phyloP scores from a whole-genome alignment of 2,113 vertebrate species.

The Atlantisia rogersi region DNA sequence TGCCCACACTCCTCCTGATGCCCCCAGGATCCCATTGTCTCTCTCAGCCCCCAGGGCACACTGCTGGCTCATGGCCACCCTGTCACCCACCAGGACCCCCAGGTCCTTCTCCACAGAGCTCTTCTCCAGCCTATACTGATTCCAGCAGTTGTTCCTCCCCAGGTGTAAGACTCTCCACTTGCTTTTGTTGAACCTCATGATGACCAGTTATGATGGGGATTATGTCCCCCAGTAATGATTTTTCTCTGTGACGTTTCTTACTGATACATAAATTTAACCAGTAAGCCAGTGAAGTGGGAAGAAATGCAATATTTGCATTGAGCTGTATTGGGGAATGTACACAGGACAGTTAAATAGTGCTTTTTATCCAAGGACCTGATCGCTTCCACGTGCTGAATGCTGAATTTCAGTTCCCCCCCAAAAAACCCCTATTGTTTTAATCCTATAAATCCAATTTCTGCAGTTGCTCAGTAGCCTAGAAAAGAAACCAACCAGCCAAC shows the following conservation, averaged over 20 bases:
- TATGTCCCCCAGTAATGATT: not conserved
- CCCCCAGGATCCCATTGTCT: too few species aligned
- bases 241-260: not conserved
- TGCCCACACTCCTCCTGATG: too few species aligned
- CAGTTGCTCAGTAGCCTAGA: not conserved
- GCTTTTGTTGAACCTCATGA: not conserved
- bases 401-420: not conserved
- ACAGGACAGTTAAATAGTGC: not conserved
- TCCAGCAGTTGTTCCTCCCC: too few species aligned
- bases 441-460: not conserved
- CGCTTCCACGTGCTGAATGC: not conserved
- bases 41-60: too few species aligned
- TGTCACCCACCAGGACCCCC: too few species aligned
- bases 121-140: too few species aligned
- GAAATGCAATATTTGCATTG: not conserved
- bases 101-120: too few species aligned
- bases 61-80: too few species aligned
- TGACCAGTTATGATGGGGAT: not conserved
- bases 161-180: too few species aligned
- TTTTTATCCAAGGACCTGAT: not conserved
- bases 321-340: not conserved
- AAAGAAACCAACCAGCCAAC: not conserved
- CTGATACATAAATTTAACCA: not conserved
- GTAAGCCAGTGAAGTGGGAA: not conserved
- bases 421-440: not conserved